These are phyloP conservation scores for Vandiemenella viatica DNA, from an alignment of 2,888 invertebrate species.

Conservation along the genomic window DNA sequence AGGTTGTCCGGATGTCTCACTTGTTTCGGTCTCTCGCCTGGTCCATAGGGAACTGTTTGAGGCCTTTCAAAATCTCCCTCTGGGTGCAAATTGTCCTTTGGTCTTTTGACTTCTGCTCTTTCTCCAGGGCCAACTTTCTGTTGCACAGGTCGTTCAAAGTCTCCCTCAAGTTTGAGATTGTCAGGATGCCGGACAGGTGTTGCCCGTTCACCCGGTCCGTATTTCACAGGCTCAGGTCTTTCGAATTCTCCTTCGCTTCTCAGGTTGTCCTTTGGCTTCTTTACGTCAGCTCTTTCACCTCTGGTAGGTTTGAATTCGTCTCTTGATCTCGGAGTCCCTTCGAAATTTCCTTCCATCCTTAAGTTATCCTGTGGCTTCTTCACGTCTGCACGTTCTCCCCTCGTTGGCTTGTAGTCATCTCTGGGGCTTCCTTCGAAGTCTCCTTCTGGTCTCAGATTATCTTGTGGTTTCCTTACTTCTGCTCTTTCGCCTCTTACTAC, in stretches of 20 bases:
- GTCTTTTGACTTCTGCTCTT: no score
- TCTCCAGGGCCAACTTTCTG: no score
- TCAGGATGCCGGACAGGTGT: no score
- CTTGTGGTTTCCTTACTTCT: conserved; percentile 19
- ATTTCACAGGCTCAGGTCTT: conserved; percentile 9
- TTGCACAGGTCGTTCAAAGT: no score
- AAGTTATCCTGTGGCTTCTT: conserved; percentile 30
- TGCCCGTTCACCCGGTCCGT: no score
- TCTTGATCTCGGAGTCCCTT: no score
- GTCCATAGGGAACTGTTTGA: no score
- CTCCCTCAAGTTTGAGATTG: no score
- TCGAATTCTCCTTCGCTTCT: conserved; percentile 38
- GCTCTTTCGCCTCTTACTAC: conserved; percentile 33
- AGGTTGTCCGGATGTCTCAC: no score
- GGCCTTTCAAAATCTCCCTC: no score
- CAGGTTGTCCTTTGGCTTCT: conserved; percentile 38
- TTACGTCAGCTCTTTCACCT: conserved; percentile 28
- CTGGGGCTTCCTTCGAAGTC: conserved; percentile 34
- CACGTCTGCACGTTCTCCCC: conserved; percentile 23
- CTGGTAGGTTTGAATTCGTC: conserved; percentile 25
- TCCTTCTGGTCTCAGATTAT: conserved; percentile 23
- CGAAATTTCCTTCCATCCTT: conserved; percentile 21
- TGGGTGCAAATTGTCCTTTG: no score
- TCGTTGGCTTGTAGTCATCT: conserved; percentile 36
- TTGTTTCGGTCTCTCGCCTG: no score